phyloP scores from a whole-genome alignment of 1,140 invertebrate species.

The Globodera rostochiensis region DNA sequence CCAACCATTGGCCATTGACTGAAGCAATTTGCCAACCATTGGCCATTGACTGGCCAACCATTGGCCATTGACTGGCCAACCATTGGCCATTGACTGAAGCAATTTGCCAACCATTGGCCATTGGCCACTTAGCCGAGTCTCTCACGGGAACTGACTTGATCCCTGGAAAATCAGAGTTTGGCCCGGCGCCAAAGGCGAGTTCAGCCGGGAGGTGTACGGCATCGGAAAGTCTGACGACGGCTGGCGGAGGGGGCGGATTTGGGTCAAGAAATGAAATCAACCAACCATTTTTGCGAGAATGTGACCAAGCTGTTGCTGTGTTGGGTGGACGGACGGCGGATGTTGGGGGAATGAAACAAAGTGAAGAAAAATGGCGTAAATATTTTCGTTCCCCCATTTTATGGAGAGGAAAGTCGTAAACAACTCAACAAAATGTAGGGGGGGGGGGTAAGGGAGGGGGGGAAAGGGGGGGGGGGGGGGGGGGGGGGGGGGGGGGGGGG shows the following conservation, averaged over 20 bases:
- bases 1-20: too few relatives aligned
- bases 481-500: too few relatives aligned
- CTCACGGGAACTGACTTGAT: neutral
- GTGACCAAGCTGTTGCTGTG: neutral
- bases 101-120: too few relatives aligned
- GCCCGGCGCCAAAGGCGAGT: conserved; percentile 27
- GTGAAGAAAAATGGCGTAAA: conserved; percentile 7
- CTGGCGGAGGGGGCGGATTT: neutral
- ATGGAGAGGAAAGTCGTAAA: neutral
- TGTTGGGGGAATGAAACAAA: neutral
- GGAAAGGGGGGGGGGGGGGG: too few relatives aligned
- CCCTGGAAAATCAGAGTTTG: conserved; percentile 36
- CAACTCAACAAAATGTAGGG: neutral
- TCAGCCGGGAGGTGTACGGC: conserved; percentile 37
- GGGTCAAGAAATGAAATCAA: neutral
- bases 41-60: too few relatives aligned
- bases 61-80: too few relatives aligned
- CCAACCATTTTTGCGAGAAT: neutral
- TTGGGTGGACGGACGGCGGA: neutral
- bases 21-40: too few relatives aligned
- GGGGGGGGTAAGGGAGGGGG: neutral
- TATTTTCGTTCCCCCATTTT: neutral
- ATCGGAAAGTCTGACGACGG: conserved; percentile 16
- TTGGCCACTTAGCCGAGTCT: too few relatives aligned
- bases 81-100: too few relatives aligned